Base-by-base conservation (phyloP, 2,113 vertebrate genomes). In the Psophia crepitans region DNA sequence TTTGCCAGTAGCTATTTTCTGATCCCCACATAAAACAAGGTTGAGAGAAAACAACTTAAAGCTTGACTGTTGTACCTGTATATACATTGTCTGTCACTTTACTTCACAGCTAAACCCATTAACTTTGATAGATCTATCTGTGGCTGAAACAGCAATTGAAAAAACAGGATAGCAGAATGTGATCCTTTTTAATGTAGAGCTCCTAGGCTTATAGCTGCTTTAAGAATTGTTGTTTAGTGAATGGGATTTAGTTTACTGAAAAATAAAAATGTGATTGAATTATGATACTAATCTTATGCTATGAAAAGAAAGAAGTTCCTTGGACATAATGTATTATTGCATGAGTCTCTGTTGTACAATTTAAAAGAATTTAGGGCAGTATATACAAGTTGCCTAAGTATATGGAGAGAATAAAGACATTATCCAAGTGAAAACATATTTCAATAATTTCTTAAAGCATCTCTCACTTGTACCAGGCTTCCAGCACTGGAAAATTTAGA, bases 201-300 rank as follows among this genome's bases (percentile, higher is more conserved):
- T 58, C 51, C 57, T 66, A 66, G 61, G 44, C 27, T 23, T 80
- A 57, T 54, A 54, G 32, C 86, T 92, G 41, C 43, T 90, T 87
- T 93, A 92, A 89, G 87, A 97, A 84, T 96, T 97, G 83, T 68
- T 92, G 86, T 89, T 83, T 39, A 90, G 48, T 87, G 21, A 69
- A 80, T 61, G 22, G 32, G 20, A 51, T 85, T 91, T 81, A 94
- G 32, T 96, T 91, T 94, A 94, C 66, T 85, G 57, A 86, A 97
- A 94, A 96, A 84, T 84, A 92, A 96, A 86, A 87, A 90, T 0
- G 1, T 65, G 32, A 5, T 63, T 70, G 90, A 95, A 91, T 96
- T 89, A 84, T 96, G 73, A 95, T 94, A 84, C 80, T 95, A 88
- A 84, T 97, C 97, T 91, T 88, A 58, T 88, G 60, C 13, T 69